Percentiles rank a stretch among this genome's conserved stretches.
Conservation (phyloP, 2,888 invertebrate genomes). For the Pseudanteris insignis region DNA sequence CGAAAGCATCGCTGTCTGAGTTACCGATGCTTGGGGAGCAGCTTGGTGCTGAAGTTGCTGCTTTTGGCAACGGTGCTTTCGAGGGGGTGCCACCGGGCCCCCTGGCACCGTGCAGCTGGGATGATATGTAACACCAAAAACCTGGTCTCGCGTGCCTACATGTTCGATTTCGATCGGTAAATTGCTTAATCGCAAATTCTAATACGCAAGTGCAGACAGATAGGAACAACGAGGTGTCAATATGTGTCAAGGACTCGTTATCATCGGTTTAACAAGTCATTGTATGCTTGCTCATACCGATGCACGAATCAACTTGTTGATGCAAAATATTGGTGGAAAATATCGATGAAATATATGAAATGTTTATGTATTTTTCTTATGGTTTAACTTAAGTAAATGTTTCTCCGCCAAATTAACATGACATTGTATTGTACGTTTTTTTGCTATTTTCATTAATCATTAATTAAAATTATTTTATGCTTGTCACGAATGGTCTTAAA, state of each 20-base stretch:
- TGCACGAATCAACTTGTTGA: slow-evolving; percentile 1
- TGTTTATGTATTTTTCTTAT: too few relatives aligned
- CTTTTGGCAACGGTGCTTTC: slow-evolving; percentile 61
- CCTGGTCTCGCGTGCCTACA: slow-evolving; percentile 64
- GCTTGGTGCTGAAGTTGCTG: slow-evolving; percentile 38
- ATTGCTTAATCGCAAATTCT: slow-evolving; percentile 11
- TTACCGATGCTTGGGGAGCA: slow-evolving; percentile 20
- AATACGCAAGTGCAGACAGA: slow-evolving; percentile 12
- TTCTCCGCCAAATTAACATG: too few relatives aligned
- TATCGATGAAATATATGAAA: slow-evolving; percentile 20
- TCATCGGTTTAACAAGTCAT: slow-evolving; percentile 10
- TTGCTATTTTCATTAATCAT: too few relatives aligned
- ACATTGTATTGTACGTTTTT: too few relatives aligned
- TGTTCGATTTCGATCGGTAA: slow-evolving; percentile 44
- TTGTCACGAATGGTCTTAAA: too few relatives aligned
- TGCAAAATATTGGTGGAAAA: slow-evolving; percentile 33
- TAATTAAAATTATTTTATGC: too few relatives aligned
- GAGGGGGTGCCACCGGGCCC: slow-evolving; percentile 61
- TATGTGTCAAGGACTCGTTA: slow-evolving; percentile 12
- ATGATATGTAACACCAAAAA: slow-evolving; percentile 66
- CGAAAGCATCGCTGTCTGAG: slow-evolving; percentile 17
- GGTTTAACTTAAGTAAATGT: too few relatives aligned
- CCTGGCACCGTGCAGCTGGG: slow-evolving; percentile 62
- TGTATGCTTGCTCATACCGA: slow-evolving; percentile 9
- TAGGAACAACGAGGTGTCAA: slow-evolving; percentile 21